Conservation (phyloP, 2,113 vertebrate species). For the Bufo gargarizans region DNA sequence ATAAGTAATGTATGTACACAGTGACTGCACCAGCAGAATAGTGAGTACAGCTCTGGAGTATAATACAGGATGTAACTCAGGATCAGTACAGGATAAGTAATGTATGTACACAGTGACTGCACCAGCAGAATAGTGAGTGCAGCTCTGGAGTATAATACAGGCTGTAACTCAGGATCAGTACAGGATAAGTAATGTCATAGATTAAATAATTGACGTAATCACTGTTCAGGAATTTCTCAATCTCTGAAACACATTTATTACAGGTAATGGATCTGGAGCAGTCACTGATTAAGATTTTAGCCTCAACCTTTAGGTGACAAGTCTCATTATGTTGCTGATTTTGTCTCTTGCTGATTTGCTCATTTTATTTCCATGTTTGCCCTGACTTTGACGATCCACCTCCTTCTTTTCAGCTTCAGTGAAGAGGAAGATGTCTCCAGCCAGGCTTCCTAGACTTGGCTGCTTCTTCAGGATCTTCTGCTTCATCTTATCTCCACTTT, state of each 20-base stretch:
- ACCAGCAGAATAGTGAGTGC: too few species aligned
- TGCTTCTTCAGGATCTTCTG: not conserved
- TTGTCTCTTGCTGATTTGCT: constrained; percentile 4
- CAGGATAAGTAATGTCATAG: too few species aligned
- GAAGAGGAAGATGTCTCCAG: not conserved
- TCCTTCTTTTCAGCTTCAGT: not conserved
- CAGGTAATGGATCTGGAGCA: not conserved
- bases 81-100: too few species aligned
- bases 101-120: too few species aligned
- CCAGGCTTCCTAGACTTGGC: not conserved
- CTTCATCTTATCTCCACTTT: not conserved
- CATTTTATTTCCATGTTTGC: not conserved
- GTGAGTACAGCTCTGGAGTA: too few species aligned
- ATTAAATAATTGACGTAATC: not conserved
- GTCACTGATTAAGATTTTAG: not conserved
- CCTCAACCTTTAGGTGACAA: not conserved
- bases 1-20: too few species aligned
- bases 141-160: too few species aligned
- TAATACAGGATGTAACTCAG: too few species aligned
- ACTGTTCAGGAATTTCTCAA: not conserved
- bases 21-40: too few species aligned
- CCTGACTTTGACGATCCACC: not conserved
- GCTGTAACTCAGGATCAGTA: too few species aligned
- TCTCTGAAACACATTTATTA: not conserved
- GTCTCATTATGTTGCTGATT: not conserved